phyloP scores from a whole-genome alignment of 2,797 vertebrate species.

The Varecia variegata region DNA sequence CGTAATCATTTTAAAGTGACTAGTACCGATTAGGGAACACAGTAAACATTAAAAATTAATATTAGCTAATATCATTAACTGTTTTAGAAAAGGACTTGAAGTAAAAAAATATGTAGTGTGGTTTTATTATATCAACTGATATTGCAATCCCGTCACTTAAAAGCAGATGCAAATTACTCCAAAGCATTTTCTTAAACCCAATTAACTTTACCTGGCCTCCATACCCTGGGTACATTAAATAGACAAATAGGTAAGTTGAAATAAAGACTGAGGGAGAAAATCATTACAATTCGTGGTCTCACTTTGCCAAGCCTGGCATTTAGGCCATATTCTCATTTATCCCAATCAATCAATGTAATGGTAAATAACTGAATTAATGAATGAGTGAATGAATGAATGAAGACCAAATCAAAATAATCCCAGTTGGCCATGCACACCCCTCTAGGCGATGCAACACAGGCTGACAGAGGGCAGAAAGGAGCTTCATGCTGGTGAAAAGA shows the following conservation, averaged over 20 bases:
- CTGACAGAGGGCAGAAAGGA: neutral
- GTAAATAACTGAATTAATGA: neutral
- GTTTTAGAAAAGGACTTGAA: neutral
- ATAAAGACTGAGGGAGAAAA: neutral
- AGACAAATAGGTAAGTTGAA: neutral
- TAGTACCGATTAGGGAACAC: neutral
- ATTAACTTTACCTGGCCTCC: neutral
- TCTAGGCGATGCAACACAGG: neutral
- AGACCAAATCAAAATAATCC: neutral
- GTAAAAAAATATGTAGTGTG: neutral
- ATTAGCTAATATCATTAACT: neutral
- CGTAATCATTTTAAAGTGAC: neutral
- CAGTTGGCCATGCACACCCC: too few relatives aligned
- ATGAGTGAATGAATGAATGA: neutral
- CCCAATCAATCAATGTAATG: neutral
- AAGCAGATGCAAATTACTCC: neutral
- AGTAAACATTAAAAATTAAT: neutral
- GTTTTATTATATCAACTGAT: neutral
- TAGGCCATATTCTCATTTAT: neutral
- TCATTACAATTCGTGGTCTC: neutral
- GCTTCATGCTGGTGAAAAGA: neutral
- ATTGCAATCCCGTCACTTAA: neutral
- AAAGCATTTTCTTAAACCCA: neutral
- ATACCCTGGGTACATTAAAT: neutral
- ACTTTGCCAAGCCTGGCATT: neutral